Evolutionary conservation across 1,140 invertebrate species (phyloP).

Genomic region (Drosophila nikananu): DNA sequence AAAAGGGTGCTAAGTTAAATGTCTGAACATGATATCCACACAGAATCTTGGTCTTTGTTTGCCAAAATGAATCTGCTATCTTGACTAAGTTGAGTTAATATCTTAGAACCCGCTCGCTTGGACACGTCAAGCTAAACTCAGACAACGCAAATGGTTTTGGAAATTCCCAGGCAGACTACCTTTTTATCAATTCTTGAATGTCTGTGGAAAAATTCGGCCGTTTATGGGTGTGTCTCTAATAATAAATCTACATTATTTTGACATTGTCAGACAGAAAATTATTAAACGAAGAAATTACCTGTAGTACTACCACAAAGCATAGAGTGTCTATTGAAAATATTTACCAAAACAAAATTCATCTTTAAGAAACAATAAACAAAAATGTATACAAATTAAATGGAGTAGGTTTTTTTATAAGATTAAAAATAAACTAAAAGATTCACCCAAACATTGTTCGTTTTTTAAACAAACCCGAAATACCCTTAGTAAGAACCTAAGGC

Average conservation of each 20-base stretch:
- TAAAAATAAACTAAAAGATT: no score
- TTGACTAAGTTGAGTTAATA: slow-evolving; percentile 9
- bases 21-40: no score
- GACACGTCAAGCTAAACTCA: neutral
- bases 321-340: no score
- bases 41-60: neutral
- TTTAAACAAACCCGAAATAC: neutral
- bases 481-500: neutral
- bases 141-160: slow-evolving; percentile 6
- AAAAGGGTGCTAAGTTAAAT: no score
- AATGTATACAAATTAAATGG: no score
- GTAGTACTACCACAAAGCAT: neutral
- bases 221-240: slow-evolving; percentile 24
- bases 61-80: slow-evolving; percentile 8
- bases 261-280: neutral
- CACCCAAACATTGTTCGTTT: neutral
- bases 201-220: slow-evolving; percentile 26
- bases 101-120: neutral
- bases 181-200: slow-evolving; percentile 21
- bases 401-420: neutral
- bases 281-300: neutral
- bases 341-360: neutral
- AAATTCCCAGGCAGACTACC: slow-evolving; percentile 11
- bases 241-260: slow-evolving; percentile 16
- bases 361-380: no score